These are phyloP conservation scores for Tachysurus fulvidraco DNA, from an alignment of 2,113 vertebrate genomes.

Conservation along the genomic window DNA sequence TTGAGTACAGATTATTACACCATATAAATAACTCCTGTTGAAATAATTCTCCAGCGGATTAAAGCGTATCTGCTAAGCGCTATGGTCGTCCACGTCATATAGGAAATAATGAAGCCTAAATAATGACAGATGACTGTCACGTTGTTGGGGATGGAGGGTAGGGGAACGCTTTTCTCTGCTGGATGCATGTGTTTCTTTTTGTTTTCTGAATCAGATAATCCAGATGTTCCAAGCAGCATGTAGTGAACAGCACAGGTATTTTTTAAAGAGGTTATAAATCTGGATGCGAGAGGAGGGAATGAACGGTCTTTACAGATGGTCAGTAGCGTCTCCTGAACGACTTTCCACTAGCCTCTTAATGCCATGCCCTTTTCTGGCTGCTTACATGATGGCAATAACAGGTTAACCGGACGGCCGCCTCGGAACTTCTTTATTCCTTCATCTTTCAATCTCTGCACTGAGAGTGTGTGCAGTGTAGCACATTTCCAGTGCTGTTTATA, in stretches of 20 bases:
- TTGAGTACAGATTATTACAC: slow-evolving; percentile 31
- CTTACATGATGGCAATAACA: slow-evolving; percentile 62
- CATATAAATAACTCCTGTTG: slow-evolving; percentile 41
- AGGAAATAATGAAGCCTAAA: slow-evolving; percentile 28
- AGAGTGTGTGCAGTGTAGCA: background rate
- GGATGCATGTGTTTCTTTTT: slow-evolving; percentile 25
- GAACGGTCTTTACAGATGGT: slow-evolving; percentile 67
- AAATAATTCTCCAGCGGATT: slow-evolving; percentile 27
- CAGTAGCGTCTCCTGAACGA: slow-evolving; percentile 42
- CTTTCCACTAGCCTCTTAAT: slow-evolving; percentile 57
- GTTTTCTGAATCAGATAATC: slow-evolving; percentile 43
- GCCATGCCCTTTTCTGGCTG: slow-evolving; percentile 58
- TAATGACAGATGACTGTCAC: slow-evolving; percentile 29
- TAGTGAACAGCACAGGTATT: slow-evolving; percentile 59
- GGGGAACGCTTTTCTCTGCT: background rate
- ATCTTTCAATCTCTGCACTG: slow-evolving; percentile 48
- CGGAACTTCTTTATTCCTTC: slow-evolving; percentile 26
- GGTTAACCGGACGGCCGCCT: slow-evolving; percentile 62
- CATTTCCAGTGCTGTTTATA: background rate
- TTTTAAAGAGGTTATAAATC: slow-evolving; percentile 59
- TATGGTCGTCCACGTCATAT: background rate
- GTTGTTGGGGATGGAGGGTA: background rate
- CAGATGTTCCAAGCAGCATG: slow-evolving; percentile 63
- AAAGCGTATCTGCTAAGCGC: background rate
- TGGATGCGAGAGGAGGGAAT: slow-evolving; percentile 2